Conservation (phyloP, 1,140 invertebrate species). For the Brachionus rotundiformis region DNA sequence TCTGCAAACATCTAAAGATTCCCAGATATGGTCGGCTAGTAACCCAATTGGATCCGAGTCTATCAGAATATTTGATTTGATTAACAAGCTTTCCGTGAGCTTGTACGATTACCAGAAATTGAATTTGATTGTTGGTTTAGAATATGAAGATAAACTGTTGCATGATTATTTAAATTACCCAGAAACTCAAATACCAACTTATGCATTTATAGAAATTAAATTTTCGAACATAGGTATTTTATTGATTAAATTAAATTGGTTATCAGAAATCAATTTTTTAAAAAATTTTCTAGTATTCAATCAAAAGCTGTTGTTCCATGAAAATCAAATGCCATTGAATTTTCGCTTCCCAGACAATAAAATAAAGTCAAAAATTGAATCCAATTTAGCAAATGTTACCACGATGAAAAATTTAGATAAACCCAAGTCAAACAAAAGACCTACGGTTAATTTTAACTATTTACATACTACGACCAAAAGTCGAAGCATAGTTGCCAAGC, state of each 20-base stretch:
- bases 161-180: neutral
- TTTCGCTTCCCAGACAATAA: constrained; percentile 17
- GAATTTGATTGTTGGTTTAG: neutral
- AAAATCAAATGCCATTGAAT: constrained; percentile 12
- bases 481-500: neutral
- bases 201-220: neutral
- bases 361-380: neutral
- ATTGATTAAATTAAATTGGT: neutral
- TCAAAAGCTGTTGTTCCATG: constrained; percentile 10
- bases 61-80: neutral
- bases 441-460: neutral
- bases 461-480: constrained; percentile 29
- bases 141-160: neutral
- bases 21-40: constrained; percentile 32
- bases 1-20: neutral
- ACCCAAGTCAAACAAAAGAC: neutral
- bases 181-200: neutral
- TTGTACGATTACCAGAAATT: constrained; percentile 34
- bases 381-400: neutral
- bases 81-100: constrained; percentile 6
- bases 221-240: neutral
- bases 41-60: constrained; percentile 33
- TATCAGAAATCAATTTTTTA: neutral
- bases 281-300: neutral
- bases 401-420: neutral